These are phyloP conservation scores for Sebastiscus albofasciatus DNA, from an alignment of 2,797 vertebrate genomes.

Conservation along the genomic window DNA sequence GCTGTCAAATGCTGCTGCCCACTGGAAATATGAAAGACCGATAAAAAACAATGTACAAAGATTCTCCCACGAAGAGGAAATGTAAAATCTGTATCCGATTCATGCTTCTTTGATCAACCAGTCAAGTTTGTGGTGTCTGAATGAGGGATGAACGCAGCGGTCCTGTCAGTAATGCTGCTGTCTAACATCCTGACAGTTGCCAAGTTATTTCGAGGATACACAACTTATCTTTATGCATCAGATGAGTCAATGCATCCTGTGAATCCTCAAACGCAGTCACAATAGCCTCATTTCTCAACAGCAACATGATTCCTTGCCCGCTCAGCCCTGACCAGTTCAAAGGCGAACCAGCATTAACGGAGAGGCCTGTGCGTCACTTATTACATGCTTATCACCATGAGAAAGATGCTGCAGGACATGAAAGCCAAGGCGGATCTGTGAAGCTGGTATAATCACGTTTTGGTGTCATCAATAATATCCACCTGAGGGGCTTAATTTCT, in stretches of 20 bases:
- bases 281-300: slow-evolving; percentile 7
- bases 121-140: not conserved
- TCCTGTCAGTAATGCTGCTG: not conserved
- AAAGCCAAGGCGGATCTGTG: slow-evolving; percentile 12
- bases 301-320: not conserved
- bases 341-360: not conserved
- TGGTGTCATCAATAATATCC: not conserved
- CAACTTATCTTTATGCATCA: slow-evolving; percentile 44
- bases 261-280: slow-evolving; percentile 16
- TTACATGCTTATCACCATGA: not conserved
- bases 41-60: not conserved
- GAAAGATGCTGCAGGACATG: slow-evolving; percentile 10
- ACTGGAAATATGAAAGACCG: not conserved
- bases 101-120: not conserved
- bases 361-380: not conserved
- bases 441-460: not conserved
- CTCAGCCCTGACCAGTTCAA: slow-evolving; percentile 35
- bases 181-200: slow-evolving; percentile 7
- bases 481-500: not conserved
- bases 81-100: not conserved
- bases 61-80: not conserved
- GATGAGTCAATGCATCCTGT: not conserved
- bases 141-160: not conserved
- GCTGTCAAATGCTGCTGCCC: not conserved
- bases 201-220: slow-evolving; percentile 16